These are phyloP conservation scores for Tenthredo mesomela DNA, from an alignment of 2,888 invertebrate genomes.

Conservation along the genomic window DNA sequence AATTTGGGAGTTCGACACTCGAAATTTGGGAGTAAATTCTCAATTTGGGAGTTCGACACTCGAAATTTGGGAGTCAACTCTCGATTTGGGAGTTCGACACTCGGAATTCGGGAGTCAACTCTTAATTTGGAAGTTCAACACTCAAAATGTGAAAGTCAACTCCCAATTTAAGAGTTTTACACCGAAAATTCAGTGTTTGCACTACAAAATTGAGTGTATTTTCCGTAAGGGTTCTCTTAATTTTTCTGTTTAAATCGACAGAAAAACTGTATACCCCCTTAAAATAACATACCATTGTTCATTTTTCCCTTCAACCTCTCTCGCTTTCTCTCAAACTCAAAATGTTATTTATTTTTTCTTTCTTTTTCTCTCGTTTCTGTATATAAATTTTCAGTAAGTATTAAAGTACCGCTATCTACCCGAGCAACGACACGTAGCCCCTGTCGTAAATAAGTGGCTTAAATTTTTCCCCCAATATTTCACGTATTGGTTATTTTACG, in stretches of 20 bases:
- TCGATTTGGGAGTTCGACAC: too few relatives aligned
- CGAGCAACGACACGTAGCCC: slow-evolving; percentile 26
- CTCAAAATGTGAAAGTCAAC: too few relatives aligned
- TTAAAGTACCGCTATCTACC: slow-evolving; percentile 21
- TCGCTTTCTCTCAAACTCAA: background rate
- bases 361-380: background rate
- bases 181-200: too few relatives aligned
- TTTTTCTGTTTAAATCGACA: background rate
- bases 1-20: too few relatives aligned
- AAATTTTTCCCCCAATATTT: slow-evolving; percentile 37
- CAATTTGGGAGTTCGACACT: too few relatives aligned
- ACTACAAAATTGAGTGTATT: too few relatives aligned
- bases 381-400: slow-evolving; percentile 31
- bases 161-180: too few relatives aligned
- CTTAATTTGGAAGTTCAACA: too few relatives aligned
- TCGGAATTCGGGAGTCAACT: too few relatives aligned
- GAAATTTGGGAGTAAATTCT: too few relatives aligned
- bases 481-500: slow-evolving; percentile 38
- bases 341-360: background rate
- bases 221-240: too few relatives aligned
- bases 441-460: slow-evolving; percentile 33
- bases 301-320: background rate
- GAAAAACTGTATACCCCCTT: background rate
- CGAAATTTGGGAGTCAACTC: too few relatives aligned
- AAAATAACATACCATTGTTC: background rate